These are phyloP conservation scores for Sepiola atlantica DNA, from an alignment of 2,888 invertebrate genomes.

Conservation along the genomic window DNA sequence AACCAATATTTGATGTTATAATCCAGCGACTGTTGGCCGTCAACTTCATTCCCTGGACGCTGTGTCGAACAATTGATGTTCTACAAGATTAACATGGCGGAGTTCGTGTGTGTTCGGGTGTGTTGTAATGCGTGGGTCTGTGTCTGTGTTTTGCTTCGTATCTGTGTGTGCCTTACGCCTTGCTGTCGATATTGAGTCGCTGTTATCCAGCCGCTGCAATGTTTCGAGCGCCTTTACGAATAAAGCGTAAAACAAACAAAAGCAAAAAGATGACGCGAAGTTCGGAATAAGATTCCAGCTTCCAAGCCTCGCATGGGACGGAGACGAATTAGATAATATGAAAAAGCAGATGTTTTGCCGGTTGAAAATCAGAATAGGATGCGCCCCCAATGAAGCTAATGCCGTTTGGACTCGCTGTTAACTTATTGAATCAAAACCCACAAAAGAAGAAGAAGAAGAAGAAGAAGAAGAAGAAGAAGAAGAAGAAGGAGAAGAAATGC, in stretches of 20 bases:
- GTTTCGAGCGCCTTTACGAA: not conserved
- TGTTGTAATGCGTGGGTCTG: too few species aligned
- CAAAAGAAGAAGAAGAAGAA: not conserved
- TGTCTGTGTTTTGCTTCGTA: too few species aligned
- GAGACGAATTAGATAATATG: not conserved
- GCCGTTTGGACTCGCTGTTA: not conserved
- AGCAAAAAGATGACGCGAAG: not conserved
- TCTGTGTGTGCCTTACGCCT: not conserved
- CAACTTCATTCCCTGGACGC: not conserved
- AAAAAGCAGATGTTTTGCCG: constrained; percentile 32
- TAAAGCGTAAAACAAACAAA: too few species aligned
- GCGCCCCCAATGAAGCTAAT: not conserved
- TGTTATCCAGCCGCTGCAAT: not conserved
- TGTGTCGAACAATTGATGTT: not conserved
- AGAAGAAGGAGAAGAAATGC: not conserved
- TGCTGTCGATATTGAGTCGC: not conserved
- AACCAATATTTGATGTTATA: not conserved
- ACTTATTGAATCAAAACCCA: not conserved
- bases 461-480: not conserved
- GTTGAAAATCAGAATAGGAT: not conserved
- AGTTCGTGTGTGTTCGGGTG: not conserved
- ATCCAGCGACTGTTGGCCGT: not conserved
- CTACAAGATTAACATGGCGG: not conserved
- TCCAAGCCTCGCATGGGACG: not conserved
- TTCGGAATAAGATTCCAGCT: not conserved